Evolutionary conservation across 1,140 invertebrate genomes (phyloP), one percentile per base, ranked within the genome.

Genomic region (Pachyrhynchus sulphureomaculatus): DNA sequence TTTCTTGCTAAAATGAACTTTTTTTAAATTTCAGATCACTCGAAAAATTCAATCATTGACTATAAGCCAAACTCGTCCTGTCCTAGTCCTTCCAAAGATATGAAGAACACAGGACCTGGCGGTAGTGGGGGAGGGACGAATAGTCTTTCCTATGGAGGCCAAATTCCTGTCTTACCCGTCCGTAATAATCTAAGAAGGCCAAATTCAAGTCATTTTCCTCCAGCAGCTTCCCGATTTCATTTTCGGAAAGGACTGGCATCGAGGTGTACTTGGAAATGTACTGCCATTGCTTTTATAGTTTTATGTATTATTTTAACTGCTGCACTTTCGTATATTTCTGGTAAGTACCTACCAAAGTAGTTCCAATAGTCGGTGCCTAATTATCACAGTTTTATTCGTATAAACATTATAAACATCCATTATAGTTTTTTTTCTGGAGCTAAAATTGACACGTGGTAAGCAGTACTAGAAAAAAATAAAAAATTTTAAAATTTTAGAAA

Each of bases 261-360:
- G 32, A 85, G 85, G 76, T 96, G 93, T 78, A 90, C 89, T 47
- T 95, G 93, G 91, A 91, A 91, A 77, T 91, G 93, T 75, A 87
- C 92, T 45, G 91, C 92, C 18, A 88, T 96, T 69, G 84, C 89
- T 47, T 88, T 93, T 70, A 89, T 95, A 69, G 85, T 91, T 73
- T 81, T 93, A 59, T 87, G 89, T 62, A 83, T 92, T 62, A 83
- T 92, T 63, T 80, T 95, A 63, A 84, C 88, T 61, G 88, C 92
- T 51, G 87, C 90, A 52, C 82, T 94, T 48, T 88, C 88, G 52
- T 95, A 94, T 79, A 88, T 96, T 77, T 88, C 90, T 83, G 91
- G 92, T 95, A 81, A 83, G 77, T 62, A 4, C 5, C 5, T 75
- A n/a, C n/a, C n/a, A n/a, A n/a, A n/a, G n/a, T n/a, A n/a, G n/a